These are phyloP conservation scores for Heliconius sara DNA, from an alignment of 2,888 invertebrate genomes.

Conservation along the genomic window DNA sequence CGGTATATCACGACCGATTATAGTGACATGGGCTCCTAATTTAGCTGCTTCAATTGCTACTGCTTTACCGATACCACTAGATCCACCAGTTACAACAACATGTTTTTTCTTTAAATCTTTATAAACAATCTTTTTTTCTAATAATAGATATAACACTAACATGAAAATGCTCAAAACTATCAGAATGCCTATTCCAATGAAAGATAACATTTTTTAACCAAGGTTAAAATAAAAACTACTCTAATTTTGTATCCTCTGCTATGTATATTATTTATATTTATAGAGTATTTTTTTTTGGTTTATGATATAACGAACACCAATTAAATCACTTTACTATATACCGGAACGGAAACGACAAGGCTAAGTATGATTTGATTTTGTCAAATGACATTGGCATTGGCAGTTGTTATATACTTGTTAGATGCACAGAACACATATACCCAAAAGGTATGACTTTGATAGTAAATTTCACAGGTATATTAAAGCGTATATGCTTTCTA, in stretches of 20 bases:
- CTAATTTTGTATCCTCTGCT: slow-evolving; percentile 16
- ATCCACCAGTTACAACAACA: slow-evolving; percentile 95
- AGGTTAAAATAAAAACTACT: background rate
- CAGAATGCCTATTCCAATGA: slow-evolving; percentile 47
- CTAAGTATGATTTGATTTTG: background rate
- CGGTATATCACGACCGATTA: slow-evolving; percentile 92
- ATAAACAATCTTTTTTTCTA: slow-evolving; percentile 64
- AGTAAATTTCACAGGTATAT: background rate
- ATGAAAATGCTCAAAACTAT: slow-evolving; percentile 51
- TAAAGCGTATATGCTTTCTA: background rate
- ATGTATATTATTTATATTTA: background rate
- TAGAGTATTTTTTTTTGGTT: background rate
- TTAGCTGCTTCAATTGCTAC: slow-evolving; percentile 90
- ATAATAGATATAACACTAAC: slow-evolving; percentile 54
- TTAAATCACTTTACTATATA: background rate
- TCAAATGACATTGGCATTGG: too few relatives aligned
- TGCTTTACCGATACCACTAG: slow-evolving; percentile 96
- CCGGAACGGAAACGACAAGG: background rate
- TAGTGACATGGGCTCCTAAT: slow-evolving; percentile 94
- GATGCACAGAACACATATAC: too few relatives aligned
- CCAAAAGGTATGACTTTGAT: background rate
- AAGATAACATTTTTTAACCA: slow-evolving; percentile 40
- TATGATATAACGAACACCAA: background rate
- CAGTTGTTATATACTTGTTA: too few relatives aligned
- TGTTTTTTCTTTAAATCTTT: slow-evolving; percentile 80